A percentile compares a stretch with the other conserved stretches of the same genome.
These are phyloP conservation scores for Corythucha ciliata DNA, from an alignment of 2,888 invertebrate genomes.

Conservation along the genomic window DNA sequence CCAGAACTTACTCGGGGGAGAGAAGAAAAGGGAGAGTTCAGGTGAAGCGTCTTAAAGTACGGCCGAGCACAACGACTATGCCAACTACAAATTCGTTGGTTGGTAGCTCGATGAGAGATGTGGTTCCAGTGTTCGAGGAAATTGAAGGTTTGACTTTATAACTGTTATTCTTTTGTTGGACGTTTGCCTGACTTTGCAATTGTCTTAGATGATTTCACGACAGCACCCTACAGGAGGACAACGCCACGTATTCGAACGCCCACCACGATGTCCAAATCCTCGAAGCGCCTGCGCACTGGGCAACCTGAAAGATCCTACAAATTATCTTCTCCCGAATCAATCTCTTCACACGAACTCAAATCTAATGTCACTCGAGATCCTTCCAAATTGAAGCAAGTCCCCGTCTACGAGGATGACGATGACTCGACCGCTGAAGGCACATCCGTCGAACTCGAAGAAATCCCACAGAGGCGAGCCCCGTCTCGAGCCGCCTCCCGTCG, in stretches of 20 bases:
- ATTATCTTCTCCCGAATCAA: too few relatives aligned
- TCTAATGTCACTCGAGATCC: constrained; percentile 11
- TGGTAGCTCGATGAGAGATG: constrained; percentile 12
- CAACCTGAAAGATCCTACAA: too few relatives aligned
- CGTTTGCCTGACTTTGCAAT: too few relatives aligned
- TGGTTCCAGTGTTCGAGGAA: constrained; percentile 20
- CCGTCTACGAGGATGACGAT: constrained; percentile 14
- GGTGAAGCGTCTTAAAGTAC: neutral
- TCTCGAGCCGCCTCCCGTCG: too few relatives aligned
- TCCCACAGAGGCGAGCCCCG: too few relatives aligned
- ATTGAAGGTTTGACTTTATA: constrained; percentile 13
- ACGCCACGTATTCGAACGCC: too few relatives aligned
- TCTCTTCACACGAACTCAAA: too few relatives aligned
- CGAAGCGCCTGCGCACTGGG: too few relatives aligned
- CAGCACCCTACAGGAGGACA: constrained; percentile 7
- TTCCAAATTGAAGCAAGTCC: constrained; percentile 14
- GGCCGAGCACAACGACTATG: neutral
- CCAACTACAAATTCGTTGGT: neutral
- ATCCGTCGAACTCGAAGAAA: too few relatives aligned
- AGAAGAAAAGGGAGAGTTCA: constrained; percentile 1
- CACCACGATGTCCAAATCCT: constrained; percentile 8
- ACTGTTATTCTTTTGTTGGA: too few relatives aligned
- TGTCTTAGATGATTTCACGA: constrained; percentile 23
- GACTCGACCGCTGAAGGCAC: neutral
- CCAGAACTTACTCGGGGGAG: too few relatives aligned